Evolutionary conservation across 1,140 invertebrate genomes (phyloP).

Genomic region (Drosophila nigromelanica): DNA sequence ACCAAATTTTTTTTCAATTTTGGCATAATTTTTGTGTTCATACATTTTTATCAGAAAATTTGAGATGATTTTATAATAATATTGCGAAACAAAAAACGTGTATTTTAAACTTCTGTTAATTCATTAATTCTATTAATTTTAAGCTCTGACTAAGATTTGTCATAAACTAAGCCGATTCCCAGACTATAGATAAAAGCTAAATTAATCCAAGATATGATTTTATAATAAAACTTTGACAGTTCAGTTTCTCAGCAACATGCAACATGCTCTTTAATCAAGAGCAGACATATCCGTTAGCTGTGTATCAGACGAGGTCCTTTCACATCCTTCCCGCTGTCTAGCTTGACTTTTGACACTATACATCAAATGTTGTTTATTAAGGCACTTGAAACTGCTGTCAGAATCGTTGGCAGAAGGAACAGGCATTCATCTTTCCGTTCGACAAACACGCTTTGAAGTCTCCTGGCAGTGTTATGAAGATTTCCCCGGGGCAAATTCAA

Average conservation of each 20-base stretch:
- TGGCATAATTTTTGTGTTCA: too few relatives aligned
- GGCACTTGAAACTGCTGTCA: conserved; percentile 28
- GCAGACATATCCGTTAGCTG: too few relatives aligned
- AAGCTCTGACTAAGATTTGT: too few relatives aligned
- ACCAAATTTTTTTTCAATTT: too few relatives aligned
- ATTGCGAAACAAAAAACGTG: too few relatives aligned
- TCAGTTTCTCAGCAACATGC: not conserved
- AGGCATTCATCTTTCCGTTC: conserved; percentile 28
- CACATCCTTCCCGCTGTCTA: not conserved
- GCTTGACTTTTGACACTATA: conserved; percentile 15
- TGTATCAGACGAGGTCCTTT: too few relatives aligned
- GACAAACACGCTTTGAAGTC: conserved; percentile 11
- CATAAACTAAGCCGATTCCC: too few relatives aligned
- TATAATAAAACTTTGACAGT: not conserved
- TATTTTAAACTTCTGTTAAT: too few relatives aligned
- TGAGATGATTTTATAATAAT: too few relatives aligned
- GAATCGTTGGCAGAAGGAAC: not conserved
- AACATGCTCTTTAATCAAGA: not conserved
- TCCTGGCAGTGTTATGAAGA: conserved; percentile 15
- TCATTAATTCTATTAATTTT: too few relatives aligned
- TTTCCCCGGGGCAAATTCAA: conserved; percentile 36
- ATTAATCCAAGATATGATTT: not conserved
- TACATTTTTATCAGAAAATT: too few relatives aligned
- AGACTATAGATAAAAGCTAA: too few relatives aligned
- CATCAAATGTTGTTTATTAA: conserved; percentile 49